Conservation (phyloP, 2,888 invertebrate species). For the Plebejus melissa region DNA sequence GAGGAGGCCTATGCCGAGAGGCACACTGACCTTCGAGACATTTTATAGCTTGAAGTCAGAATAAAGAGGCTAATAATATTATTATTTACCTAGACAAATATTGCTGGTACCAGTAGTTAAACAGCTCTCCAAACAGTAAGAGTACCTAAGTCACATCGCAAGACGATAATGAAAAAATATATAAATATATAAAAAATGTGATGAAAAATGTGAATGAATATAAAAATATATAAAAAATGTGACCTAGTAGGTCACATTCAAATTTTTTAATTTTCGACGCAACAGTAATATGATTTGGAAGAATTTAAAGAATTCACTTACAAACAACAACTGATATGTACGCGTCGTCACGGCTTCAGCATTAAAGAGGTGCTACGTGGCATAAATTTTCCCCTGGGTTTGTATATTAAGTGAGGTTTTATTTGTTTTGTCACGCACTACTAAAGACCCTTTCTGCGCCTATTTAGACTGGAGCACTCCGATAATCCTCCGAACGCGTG, state of each 20-base stretch:
- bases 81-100: too few relatives aligned
- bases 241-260: background rate
- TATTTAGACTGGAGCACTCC: constrained; percentile 38
- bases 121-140: background rate
- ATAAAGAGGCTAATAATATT: too few relatives aligned
- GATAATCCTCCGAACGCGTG: constrained; percentile 37
- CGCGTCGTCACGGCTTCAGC: constrained; percentile 68
- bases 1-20: too few relatives aligned
- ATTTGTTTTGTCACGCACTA: constrained; percentile 72
- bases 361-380: constrained; percentile 72
- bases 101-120: too few relatives aligned
- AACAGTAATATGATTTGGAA: constrained; percentile 27
- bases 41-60: too few relatives aligned
- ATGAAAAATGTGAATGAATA: too few relatives aligned
- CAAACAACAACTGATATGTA: constrained; percentile 63
- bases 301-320: constrained; percentile 31
- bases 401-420: constrained; percentile 74
- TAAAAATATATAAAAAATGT: too few relatives aligned
- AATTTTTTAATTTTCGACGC: background rate
- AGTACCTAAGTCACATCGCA: too few relatives aligned
- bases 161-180: background rate
- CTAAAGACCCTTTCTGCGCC: constrained; percentile 47
- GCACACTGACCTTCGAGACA: too few relatives aligned
- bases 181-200: too few relatives aligned
- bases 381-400: constrained; percentile 72